Base-by-base conservation (phyloP, 2,797 vertebrate species). In the Melanotaenia boesemani region DNA sequence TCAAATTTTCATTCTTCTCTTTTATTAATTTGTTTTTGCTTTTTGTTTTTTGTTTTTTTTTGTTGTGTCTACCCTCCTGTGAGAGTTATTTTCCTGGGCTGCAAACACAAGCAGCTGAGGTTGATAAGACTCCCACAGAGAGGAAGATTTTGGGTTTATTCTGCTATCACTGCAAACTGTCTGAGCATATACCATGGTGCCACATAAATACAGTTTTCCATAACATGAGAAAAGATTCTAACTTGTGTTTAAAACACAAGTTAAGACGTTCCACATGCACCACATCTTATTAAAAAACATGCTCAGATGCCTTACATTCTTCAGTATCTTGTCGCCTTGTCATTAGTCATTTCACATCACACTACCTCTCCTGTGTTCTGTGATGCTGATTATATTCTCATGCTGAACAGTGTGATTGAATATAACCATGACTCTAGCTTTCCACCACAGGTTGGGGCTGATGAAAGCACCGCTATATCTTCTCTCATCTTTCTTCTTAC, bases 351-450 rank as follows among this genome's bases (percentile, higher is more conserved):
- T 83, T 85, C 80, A 86, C 91, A 93, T 93, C 92, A 93, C 93
- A 92, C 88, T 92, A 91, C 92, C 82, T 54, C 86, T 88, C 84
- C 86, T 85, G 88, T 90, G 92, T 92, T 91, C 89, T 93, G 92
- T 92, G 92, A 94, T 93, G 91, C 90, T 88, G 93, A 91, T 94
- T 94, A 94, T 94, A 94, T 94, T 94, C 92, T 92, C 89, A 92
- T 92, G 90, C 92, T 93, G 82, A 76, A 83, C 82, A 70, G 90
- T 90, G 90, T 93, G 92, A 92, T 41, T 56, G 92, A 94, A 93
- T 94, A 94, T 94, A 94, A 93, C 88, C 87, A 75, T 58, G 87
- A 83, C 88, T 92, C 87, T 81, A 78, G 84, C 82, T 84, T 74
- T 61, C 87, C 87, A 80, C 84, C 44, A 36, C 73, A 41, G 88